Evolutionary conservation across 2,888 invertebrate genomes (phyloP).

Genomic region (Acanthoscelides obtectus): DNA sequence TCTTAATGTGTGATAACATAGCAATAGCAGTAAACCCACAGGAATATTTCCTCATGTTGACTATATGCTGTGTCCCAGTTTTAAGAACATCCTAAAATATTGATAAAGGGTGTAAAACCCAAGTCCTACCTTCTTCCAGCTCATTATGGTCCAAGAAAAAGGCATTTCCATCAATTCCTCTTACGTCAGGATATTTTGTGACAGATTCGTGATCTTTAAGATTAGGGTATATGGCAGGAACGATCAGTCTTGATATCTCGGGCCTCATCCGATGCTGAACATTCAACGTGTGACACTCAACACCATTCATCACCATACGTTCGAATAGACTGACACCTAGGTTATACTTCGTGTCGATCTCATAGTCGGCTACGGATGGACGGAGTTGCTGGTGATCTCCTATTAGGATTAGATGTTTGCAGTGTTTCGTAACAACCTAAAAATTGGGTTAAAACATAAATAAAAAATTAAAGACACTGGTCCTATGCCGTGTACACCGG

Average conservation of each 20-base stretch:
- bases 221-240: constrained; percentile 63
- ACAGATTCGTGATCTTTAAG: constrained; percentile 60
- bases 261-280: constrained; percentile 76
- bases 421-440: constrained; percentile 51
- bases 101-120: constrained; percentile 45
- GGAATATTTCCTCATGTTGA: constrained; percentile 47
- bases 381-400: constrained; percentile 54
- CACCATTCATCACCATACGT: constrained; percentile 62
- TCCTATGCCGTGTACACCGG: too few relatives aligned
- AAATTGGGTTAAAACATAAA: too few relatives aligned
- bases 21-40: too few relatives aligned
- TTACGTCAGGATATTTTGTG: constrained; percentile 51
- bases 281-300: constrained; percentile 42
- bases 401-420: constrained; percentile 72
- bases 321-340: constrained; percentile 74
- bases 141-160: constrained; percentile 64
- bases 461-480: too few relatives aligned
- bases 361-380: constrained; percentile 67
- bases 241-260: constrained; percentile 56
- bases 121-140: constrained; percentile 51
- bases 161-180: constrained; percentile 58
- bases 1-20: too few relatives aligned
- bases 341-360: constrained; percentile 60
- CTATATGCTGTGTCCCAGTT: constrained; percentile 73
- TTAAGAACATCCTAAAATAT: constrained; percentile 46